Evolutionary conservation across 2,888 invertebrate genomes (phyloP).

Genomic region (Pseudococcus viburni): DNA sequence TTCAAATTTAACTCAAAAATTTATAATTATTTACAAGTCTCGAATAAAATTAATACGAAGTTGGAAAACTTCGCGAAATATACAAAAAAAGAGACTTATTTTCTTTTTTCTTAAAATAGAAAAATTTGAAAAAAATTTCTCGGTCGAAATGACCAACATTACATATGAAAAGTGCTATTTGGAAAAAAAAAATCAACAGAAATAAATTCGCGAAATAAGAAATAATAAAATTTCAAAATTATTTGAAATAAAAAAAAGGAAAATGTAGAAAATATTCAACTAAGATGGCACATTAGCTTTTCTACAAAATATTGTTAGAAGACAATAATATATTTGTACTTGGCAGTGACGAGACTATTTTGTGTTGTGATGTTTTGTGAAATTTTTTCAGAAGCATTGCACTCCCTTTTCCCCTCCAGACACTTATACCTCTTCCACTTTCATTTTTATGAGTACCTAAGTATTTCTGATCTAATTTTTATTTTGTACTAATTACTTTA

Average conservation of each 20-base stretch:
- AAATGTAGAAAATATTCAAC: constrained; percentile 1
- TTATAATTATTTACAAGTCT: constrained; percentile 61
- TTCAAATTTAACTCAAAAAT: constrained; percentile 46
- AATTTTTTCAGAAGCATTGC: no score
- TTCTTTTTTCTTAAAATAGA: constrained; percentile 37
- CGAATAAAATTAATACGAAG: constrained; percentile 32
- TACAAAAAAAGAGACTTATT: constrained; percentile 6
- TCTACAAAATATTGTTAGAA: constrained; percentile 22
- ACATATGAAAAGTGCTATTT: constrained; percentile 64
- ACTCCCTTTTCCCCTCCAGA: no score
- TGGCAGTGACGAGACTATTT: background rate
- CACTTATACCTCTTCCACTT: no score
- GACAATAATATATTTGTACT: background rate
- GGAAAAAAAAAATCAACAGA: constrained; percentile 54
- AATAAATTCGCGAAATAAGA: constrained; percentile 54
- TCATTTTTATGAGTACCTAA: no score
- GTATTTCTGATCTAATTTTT: no score
- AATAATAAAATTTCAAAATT: constrained; percentile 18
- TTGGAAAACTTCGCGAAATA: background rate
- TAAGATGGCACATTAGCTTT: constrained; percentile 51
- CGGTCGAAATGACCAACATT: constrained; percentile 26
- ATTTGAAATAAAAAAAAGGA: background rate
- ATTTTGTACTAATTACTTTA: no score
- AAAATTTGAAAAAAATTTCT: constrained; percentile 19
- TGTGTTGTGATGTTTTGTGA: background rate